Percentiles rank a stretch among this genome's conserved stretches.
phyloP scores from a whole-genome alignment of 2,797 vertebrate genomes.

The Catostomus latipinnis region DNA sequence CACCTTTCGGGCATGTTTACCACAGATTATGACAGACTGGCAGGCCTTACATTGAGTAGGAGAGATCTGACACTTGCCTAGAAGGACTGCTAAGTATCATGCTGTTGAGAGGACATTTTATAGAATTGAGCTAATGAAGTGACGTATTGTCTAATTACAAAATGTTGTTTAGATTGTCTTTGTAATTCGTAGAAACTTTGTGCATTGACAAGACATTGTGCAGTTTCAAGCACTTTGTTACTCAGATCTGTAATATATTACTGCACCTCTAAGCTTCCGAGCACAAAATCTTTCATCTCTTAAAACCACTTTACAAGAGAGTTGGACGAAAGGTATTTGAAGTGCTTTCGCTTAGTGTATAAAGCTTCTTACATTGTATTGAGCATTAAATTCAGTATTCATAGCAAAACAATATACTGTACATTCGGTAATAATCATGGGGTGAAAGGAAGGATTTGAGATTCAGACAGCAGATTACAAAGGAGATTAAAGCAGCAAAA shows the following conservation, averaged over 20 bases:
- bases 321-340: slow-evolving; percentile 79
- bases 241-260: slow-evolving; percentile 10
- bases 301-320: slow-evolving; percentile 36
- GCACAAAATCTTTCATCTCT: slow-evolving; percentile 55
- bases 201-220: background rate
- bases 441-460: slow-evolving; percentile 83
- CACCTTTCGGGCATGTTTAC: slow-evolving; percentile 30
- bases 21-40: slow-evolving; percentile 31
- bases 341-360: slow-evolving; percentile 73
- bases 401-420: slow-evolving; percentile 78
- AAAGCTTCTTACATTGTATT: slow-evolving; percentile 88
- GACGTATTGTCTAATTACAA: slow-evolving; percentile 48
- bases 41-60: slow-evolving; percentile 23
- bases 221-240: background rate
- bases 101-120: slow-evolving; percentile 14
- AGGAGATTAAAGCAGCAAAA: slow-evolving; percentile 85
- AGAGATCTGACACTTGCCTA: slow-evolving; percentile 30
- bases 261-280: slow-evolving; percentile 20
- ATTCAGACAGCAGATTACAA: slow-evolving; percentile 85
- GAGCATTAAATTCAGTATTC: slow-evolving; percentile 87
- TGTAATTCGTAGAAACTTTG: background rate
- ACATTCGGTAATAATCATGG: slow-evolving; percentile 80
- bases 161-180: slow-evolving; percentile 44
- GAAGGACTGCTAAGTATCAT: slow-evolving; percentile 25
- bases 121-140: slow-evolving; percentile 51